Conservation (phyloP, 92 coral and sea anemone genomes). For the Parazoanthus darwini region DNA sequence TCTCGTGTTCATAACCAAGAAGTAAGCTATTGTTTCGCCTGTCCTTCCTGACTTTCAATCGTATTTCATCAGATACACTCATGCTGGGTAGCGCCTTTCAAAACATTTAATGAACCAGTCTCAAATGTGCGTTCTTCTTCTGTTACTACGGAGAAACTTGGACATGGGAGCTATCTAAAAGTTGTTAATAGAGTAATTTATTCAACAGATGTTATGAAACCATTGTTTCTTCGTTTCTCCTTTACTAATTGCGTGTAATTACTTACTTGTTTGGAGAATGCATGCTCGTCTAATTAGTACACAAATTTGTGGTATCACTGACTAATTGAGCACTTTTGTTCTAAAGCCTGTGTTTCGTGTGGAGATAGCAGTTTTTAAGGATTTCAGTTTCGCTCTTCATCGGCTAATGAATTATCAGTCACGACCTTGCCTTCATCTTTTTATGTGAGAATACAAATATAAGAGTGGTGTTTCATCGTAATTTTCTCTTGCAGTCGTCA, state of each 20-base stretch:
- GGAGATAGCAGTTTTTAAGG: neutral
- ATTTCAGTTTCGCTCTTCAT: neutral
- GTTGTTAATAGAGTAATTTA: neutral
- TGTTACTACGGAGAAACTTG: neutral
- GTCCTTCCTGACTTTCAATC: neutral
- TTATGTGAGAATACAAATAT: neutral
- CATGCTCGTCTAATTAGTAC: slow-evolving; percentile 30
- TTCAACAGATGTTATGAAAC: neutral
- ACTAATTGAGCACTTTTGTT: slow-evolving; percentile 11
- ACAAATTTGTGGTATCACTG: slow-evolving; percentile 10
- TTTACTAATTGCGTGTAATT: slow-evolving; percentile 10
- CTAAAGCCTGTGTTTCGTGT: neutral
- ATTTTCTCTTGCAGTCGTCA: neutral
- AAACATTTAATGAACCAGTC: neutral
- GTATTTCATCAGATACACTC: neutral
- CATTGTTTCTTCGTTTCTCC: neutral
- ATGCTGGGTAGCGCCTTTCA: neutral
- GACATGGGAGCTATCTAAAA: neutral
- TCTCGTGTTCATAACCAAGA: neutral
- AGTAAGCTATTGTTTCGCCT: neutral
- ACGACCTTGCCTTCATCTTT: neutral
- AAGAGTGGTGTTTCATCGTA: neutral
- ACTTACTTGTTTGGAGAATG: neutral
- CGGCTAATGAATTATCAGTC: neutral
- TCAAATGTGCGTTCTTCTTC: neutral